Base-by-base conservation (phyloP, 37 sponge, comb jelly and placozoan genomes). In the Lycopodina hypogea region DNA sequence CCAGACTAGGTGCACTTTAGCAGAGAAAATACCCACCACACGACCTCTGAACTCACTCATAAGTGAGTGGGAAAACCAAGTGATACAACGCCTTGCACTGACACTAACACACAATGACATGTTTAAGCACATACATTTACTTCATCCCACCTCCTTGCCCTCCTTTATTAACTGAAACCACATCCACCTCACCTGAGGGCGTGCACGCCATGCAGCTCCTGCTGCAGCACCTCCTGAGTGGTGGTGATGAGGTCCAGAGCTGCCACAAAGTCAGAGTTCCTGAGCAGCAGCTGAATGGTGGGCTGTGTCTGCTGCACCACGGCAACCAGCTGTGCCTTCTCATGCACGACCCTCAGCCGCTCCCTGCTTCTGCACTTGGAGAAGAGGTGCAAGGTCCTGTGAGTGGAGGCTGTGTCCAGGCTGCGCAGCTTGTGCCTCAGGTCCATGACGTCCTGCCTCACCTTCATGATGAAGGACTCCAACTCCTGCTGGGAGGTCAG, bases 171-270 rank as follows among this genome's bases (percentile, higher is more conserved):
- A n/a, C n/a, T n/a, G n/a, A n/a, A n/a, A n/a, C n/a, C n/a, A n/a
- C n/a, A n/a, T n/a, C n/a, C n/a, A 2, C 60, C 68, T 23, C 0
- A 93, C 91, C 99, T 81, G 52, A 98, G 83, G 58, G 95, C 81
- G 26, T 88, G 89, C 4, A 98, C 68, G 23, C 99, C 99, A 17
- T 78, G 77, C 36, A 98, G 85, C 42, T 95, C 99, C 23, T 88
- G 78, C 61, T 86, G 87, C 18, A 98, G 75, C 23, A 93, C 92
- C 22, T 95, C 94, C 55, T 98, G 94, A 0, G 99, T 95, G 26
- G 92, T 98, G 11, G 89, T 70, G 50, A 98, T 98, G 29, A 98
- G 88, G 53, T 95, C 99, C 52, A 98, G 77, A 19, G 99, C 96
- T 37, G 92, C 99, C 7, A 98, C 92, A 81, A 91, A 95, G 73